Evolutionary conservation across 2,113 vertebrate genomes (phyloP).

Genomic region (Thermophis baileyi): DNA sequence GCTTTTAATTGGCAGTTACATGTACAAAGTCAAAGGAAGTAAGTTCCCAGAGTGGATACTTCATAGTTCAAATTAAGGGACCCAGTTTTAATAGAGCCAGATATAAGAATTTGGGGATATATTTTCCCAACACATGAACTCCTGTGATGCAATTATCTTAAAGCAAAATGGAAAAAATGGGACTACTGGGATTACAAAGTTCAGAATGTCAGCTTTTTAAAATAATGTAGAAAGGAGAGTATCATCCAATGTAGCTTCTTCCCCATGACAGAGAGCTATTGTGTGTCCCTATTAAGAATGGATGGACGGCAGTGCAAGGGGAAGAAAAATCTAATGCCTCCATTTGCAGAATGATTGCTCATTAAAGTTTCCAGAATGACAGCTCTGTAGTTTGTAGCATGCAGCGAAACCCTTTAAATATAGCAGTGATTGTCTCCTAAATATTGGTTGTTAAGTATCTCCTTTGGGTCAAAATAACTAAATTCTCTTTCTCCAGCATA

Average conservation of each 20-base stretch:
- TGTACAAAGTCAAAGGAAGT: not conserved
- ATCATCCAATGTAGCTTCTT: not conserved
- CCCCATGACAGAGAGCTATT: not conserved
- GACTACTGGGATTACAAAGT: not conserved
- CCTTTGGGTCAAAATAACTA: not conserved
- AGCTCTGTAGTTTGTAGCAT: not conserved
- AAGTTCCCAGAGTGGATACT: not conserved
- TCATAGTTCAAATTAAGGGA: not conserved
- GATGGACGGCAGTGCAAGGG: not conserved
- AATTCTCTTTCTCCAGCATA: not conserved
- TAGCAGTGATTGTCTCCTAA: not conserved
- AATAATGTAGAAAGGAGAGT: not conserved
- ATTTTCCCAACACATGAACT: not conserved
- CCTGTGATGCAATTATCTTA: not conserved
- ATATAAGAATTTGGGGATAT: not conserved
- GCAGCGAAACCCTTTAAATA: slow-evolving; percentile 1
- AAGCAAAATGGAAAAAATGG: not conserved
- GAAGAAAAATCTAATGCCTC: not conserved
- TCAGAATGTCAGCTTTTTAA: not conserved
- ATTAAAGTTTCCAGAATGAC: slow-evolving; percentile 8
- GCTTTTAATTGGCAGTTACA: not conserved
- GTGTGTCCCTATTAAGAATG: not conserved
- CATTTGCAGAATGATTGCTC: not conserved
- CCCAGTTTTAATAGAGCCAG: not conserved
- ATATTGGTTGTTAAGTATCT: not conserved